phyloP scores from a whole-genome alignment of 2,888 invertebrate genomes.

The Branchipolynoe longqiensis region DNA sequence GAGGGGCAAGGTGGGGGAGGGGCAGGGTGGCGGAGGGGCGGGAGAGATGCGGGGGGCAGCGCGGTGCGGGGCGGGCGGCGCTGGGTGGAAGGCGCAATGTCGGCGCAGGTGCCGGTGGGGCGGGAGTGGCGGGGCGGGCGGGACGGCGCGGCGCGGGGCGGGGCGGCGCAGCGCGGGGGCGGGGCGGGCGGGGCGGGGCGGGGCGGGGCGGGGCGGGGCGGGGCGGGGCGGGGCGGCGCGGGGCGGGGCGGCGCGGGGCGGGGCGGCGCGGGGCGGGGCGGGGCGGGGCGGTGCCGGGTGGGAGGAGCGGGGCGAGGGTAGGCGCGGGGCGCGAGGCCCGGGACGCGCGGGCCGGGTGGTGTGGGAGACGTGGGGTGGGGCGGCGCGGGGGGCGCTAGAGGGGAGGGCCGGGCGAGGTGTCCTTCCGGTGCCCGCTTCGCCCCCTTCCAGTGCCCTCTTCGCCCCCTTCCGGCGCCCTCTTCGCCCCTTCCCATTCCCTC shows the following conservation, averaged over 20 bases:
- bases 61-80: no score
- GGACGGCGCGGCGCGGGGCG: no score
- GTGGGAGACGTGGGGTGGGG: no score
- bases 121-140: no score
- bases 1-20: constrained; percentile 32
- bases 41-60: not conserved
- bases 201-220: not conserved
- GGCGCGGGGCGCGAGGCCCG: no score
- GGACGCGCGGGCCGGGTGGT: no score
- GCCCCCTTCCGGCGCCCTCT: not conserved
- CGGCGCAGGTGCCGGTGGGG: no score
- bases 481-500: not conserved
- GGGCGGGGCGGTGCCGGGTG: constrained; percentile 9
- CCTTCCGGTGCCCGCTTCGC: not conserved
- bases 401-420: not conserved
- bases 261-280: constrained; percentile 4
- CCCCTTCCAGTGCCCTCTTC: not conserved
- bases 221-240: not conserved
- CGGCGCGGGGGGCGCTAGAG: constrained; percentile 10
- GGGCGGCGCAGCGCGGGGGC: constrained; percentile 6
- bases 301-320: not conserved
- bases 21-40: not conserved
- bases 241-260: constrained; percentile 15
- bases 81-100: no score
- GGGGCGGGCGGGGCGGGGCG: constrained; percentile 3